Base-by-base conservation (phyloP, 2,888 invertebrate species). In the Xanthostigma xanthostigma region DNA sequence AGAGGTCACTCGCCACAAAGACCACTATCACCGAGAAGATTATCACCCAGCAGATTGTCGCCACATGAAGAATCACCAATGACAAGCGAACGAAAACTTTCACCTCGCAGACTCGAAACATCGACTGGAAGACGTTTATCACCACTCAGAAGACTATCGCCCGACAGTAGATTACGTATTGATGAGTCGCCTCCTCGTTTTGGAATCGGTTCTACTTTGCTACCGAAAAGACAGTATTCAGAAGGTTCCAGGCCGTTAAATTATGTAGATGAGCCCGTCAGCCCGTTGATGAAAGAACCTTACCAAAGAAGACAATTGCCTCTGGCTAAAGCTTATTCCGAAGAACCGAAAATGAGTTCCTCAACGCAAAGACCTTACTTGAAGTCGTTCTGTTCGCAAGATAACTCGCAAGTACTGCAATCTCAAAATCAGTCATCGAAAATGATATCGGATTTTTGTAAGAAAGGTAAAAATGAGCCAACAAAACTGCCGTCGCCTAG, bases 301-400 rank as follows among this genome's bases (percentile, higher is more conserved):
- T 27, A 27, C 27, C 27, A 27, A 27, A 50, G 50, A 45, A 49
- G 27, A 33, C 44, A 35, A 45, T 50, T 52, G 36, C 50, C 49
- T 45, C 39, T 54, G 13, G 46, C 46, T 27, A 46, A 46, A 46
- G 46, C 46, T 10, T 46, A 46, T 41, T 41, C 41, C 57, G 9
- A 58, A 60, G 6, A 46, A 55, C 8, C 55, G 56, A 45, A 54
- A 52, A 10, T n/a, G 11, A 27, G 13, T 46, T 58, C 57, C 6
- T 57, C 58, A 9, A 57, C 58, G n/a, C 53, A 58, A 13, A 58
- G 66, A 41, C 60, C 64, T 1, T 62, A 65, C 41, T 65, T 38
- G 64, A 66, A 52, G 64, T 66, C 53, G 60, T 66, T 36, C 65
- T 64, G 51, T 51, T 48, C 51, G 62, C 63, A 51, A 41, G 52